A percentile compares a stretch with the other conserved stretches of the same genome.
Evolutionary conservation across 2,113 vertebrate species (phyloP).

Genomic region (Zosterops lateralis): DNA sequence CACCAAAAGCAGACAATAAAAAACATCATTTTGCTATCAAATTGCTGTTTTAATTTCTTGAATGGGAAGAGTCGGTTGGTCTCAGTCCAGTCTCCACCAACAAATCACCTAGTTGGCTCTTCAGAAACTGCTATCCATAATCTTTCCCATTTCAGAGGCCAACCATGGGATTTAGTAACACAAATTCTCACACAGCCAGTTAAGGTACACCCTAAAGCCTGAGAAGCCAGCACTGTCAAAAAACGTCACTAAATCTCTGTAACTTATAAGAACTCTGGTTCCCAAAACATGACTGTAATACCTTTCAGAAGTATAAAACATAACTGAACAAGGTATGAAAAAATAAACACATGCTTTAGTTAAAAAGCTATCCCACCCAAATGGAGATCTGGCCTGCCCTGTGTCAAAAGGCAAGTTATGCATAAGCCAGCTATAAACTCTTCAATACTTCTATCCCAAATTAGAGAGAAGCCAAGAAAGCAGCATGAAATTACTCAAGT

Average conservation of each 20-base stretch:
- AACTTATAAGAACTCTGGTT: background rate
- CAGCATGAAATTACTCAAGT: background rate
- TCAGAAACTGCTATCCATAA: background rate
- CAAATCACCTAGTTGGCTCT: background rate
- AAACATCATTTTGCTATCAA: fast-evolving
- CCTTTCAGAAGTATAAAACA: background rate
- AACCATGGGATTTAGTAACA: background rate
- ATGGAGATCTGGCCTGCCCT: background rate
- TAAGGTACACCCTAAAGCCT: background rate
- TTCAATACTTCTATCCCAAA: background rate
- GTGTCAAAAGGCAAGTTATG: background rate
- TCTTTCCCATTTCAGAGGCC: background rate
- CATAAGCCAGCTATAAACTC: background rate
- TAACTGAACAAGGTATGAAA: background rate
- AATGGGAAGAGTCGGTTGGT: background rate
- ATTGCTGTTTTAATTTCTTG: background rate
- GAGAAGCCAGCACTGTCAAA: background rate
- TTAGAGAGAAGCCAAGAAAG: background rate
- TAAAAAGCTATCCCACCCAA: conserved; percentile 1
- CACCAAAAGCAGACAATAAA: background rate
- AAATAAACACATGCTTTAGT: background rate
- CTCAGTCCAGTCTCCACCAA: background rate
- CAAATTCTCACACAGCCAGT: background rate
- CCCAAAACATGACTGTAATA: background rate
- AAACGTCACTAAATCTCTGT: background rate